Evolutionary conservation across 2,113 vertebrate species (phyloP).

Genomic region (Vidua macroura): DNA sequence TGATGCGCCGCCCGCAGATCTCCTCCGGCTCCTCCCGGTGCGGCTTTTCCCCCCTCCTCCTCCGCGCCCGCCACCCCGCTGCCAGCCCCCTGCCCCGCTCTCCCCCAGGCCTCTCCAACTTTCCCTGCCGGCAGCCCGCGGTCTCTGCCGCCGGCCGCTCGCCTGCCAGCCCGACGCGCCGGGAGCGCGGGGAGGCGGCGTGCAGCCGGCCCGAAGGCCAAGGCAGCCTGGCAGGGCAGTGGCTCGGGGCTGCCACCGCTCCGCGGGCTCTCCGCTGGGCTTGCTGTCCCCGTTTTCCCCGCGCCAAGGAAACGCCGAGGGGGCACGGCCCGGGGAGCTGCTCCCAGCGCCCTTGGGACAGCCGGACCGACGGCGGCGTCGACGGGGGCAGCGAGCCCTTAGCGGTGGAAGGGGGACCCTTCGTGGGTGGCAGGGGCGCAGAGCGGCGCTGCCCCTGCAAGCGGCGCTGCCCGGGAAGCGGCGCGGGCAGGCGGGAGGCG

Average conservation of each 20-base stretch:
- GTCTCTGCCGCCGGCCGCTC: background rate
- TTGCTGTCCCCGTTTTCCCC: background rate
- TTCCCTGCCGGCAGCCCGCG: background rate
- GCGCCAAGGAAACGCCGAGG: background rate
- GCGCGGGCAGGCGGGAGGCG: background rate
- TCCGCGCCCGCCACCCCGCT: background rate
- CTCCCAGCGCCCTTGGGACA: background rate
- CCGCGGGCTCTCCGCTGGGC: background rate
- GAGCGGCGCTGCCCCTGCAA: background rate
- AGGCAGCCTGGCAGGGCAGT: background rate
- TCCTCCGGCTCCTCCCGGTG: conserved; percentile 21
- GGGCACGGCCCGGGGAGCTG: background rate
- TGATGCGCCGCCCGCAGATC: conserved; percentile 4
- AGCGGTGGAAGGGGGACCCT: background rate
- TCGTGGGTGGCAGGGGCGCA: background rate
- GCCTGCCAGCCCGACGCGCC: background rate
- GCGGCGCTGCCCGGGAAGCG: background rate
- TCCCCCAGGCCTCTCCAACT: background rate
- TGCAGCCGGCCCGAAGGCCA: background rate
- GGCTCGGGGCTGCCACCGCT: background rate
- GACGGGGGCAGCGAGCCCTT: background rate
- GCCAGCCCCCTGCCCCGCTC: background rate
- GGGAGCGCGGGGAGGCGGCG: background rate
- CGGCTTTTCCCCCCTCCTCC: background rate
- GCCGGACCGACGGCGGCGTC: background rate